Evolutionary conservation across 2,113 vertebrate species (phyloP).

Genomic region (Chauna torquata): DNA sequence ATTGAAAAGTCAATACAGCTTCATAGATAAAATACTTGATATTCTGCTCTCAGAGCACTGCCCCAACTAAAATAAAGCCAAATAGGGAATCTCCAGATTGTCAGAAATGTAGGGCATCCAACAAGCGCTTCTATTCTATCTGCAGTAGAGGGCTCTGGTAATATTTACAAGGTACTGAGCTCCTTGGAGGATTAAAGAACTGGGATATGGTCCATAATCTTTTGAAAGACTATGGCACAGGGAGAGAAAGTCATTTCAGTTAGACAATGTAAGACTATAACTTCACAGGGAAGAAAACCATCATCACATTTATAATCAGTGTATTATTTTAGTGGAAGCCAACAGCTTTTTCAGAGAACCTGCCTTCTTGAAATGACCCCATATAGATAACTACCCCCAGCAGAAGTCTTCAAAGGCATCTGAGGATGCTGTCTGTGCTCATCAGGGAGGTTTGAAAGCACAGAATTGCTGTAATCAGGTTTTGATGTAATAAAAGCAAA

Average conservation of each 20-base stretch:
- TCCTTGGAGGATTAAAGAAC: background rate
- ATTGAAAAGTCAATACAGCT: background rate
- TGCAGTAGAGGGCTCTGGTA: background rate
- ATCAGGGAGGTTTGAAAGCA: background rate
- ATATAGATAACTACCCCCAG: background rate
- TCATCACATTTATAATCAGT: background rate
- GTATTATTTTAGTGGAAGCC: background rate
- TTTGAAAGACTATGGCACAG: background rate
- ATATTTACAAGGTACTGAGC: background rate
- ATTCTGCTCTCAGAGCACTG: background rate
- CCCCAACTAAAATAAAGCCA: background rate
- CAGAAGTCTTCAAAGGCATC: background rate
- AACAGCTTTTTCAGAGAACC: background rate
- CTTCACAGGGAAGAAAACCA: background rate
- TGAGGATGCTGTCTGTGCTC: background rate
- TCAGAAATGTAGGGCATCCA: background rate
- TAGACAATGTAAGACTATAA: background rate
- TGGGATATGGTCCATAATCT: background rate
- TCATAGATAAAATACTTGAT: background rate
- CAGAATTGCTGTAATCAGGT: background rate
- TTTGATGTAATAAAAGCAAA: constrained; percentile 22
- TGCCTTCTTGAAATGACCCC: background rate
- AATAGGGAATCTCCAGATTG: background rate
- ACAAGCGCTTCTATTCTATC: background rate
- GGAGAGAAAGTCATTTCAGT: background rate